phyloP scores from a whole-genome alignment of 2,797 vertebrate genomes.

The Potorous gilbertii region DNA sequence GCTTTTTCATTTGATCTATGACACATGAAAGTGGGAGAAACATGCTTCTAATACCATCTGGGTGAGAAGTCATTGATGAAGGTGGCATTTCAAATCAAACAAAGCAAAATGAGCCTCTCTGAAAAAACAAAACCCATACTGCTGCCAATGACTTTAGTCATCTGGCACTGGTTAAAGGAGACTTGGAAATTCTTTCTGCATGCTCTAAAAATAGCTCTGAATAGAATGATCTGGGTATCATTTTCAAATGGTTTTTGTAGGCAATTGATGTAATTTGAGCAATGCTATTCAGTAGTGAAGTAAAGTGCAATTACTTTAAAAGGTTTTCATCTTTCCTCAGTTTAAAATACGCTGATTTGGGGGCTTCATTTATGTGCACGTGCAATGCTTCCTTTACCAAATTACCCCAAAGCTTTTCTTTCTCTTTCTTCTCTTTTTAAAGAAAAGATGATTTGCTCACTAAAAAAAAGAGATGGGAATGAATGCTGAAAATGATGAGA shows the following conservation, averaged over 20 bases:
- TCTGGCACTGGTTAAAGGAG: constrained; percentile 10
- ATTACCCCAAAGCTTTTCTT: not conserved
- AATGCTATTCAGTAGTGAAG: not conserved
- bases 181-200: not conserved
- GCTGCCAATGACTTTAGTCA: constrained; percentile 17
- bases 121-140: not conserved
- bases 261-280: not conserved
- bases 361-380: not conserved
- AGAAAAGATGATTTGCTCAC: not conserved
- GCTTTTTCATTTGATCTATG: not conserved
- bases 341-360: not conserved
- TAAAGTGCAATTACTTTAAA: not conserved
- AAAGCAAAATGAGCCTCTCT: constrained; percentile 10
- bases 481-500: constrained; percentile 9
- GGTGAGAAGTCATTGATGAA: not conserved
- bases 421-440: not conserved
- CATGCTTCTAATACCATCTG: not conserved
- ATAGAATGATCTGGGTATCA: constrained; percentile 23
- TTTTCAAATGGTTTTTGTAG: not conserved
- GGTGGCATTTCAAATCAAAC: constrained; percentile 5
- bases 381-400: not conserved
- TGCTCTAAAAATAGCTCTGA: constrained; percentile 22
- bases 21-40: not conserved
- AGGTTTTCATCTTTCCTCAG: constrained; percentile 1
- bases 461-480: constrained; percentile 30